Percentiles rank a stretch among this genome's conserved stretches.
These are phyloP conservation scores for Caenorhabditis macrosperma DNA, from an alignment of 2,888 invertebrate species.

Conservation along the genomic window DNA sequence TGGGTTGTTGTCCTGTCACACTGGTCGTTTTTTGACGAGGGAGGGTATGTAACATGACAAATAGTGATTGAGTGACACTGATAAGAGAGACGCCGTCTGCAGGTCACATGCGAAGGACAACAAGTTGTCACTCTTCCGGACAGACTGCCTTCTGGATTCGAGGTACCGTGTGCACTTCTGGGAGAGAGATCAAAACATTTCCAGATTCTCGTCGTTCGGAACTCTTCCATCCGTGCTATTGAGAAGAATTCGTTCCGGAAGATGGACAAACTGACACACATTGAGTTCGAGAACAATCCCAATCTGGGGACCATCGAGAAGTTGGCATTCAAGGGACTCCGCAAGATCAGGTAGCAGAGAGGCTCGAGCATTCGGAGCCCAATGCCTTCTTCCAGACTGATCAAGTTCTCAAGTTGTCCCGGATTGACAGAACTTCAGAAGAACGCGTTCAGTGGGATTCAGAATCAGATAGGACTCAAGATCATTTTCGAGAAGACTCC, in stretches of 20 bases:
- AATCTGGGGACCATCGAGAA: conserved; percentile 62
- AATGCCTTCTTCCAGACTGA: conserved; percentile 42
- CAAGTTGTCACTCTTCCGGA: conserved; percentile 59
- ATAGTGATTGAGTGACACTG: conserved; percentile 6
- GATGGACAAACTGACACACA: conserved; percentile 54
- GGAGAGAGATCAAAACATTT: neutral
- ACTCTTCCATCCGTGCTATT: conserved; percentile 59
- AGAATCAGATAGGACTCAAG: conserved; percentile 62
- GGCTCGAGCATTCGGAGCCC: neutral
- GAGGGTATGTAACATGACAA: conserved; percentile 20
- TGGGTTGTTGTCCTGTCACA: no score
- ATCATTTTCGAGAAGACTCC: conserved; percentile 63
- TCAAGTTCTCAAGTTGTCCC: conserved; percentile 51
- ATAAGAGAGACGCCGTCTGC: conserved; percentile 6
- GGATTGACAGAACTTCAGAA: conserved; percentile 59
- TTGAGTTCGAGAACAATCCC: conserved; percentile 60
- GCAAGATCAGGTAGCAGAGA: conserved; percentile 47
- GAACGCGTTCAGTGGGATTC: conserved; percentile 62
- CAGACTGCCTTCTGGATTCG: conserved; percentile 54
- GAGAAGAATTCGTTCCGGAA: conserved; percentile 63
- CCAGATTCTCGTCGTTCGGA: conserved; percentile 45
- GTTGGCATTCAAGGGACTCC: conserved; percentile 64
- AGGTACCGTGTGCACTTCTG: neutral
- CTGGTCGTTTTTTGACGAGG: no score
- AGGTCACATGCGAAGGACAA: conserved; percentile 63